These are phyloP conservation scores for Darevskia mixta DNA, from an alignment of 2,797 vertebrate genomes.

Conservation along the genomic window DNA sequence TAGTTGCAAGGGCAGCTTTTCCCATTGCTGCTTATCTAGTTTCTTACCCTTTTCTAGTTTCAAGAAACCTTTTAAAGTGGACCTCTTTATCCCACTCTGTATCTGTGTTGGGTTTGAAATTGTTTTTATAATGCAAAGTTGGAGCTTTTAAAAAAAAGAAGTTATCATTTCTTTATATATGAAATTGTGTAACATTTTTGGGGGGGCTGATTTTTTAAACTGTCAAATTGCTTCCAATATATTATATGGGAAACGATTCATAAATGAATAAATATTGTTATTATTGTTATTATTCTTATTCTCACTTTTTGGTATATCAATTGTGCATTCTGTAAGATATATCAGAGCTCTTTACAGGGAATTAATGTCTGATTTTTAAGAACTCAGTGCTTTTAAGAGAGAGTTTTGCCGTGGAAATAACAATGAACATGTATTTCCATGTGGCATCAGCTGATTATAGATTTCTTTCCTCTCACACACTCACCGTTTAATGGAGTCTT, in stretches of 20 bases:
- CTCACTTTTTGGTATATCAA: not conserved
- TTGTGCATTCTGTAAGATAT: not conserved
- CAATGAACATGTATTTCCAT: not conserved
- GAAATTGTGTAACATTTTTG: not conserved
- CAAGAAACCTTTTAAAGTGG: too few species aligned
- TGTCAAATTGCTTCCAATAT: not conserved
- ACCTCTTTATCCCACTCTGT: too few species aligned
- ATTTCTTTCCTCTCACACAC: not conserved
- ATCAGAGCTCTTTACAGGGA: not conserved
- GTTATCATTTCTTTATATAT: too few species aligned
- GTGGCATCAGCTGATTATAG: not conserved
- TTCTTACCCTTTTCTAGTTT: not conserved
- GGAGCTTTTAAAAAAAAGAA: too few species aligned
- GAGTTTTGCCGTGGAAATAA: slow-evolving; percentile 14
- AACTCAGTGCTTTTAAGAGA: not conserved
- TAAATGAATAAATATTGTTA: too few species aligned
- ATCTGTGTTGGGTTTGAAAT: too few species aligned
- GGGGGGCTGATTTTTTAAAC: not conserved
- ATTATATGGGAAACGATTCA: too few species aligned
- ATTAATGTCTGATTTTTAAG: not conserved
- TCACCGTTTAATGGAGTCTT: not conserved
- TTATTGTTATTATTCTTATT: too few species aligned
- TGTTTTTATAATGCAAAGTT: too few species aligned
- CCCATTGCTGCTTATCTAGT: accelerated
- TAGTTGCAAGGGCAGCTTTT: accelerated